Evolutionary conservation across 1,140 invertebrate genomes (phyloP).

Genomic region (Luehdorfia chinensis): DNA sequence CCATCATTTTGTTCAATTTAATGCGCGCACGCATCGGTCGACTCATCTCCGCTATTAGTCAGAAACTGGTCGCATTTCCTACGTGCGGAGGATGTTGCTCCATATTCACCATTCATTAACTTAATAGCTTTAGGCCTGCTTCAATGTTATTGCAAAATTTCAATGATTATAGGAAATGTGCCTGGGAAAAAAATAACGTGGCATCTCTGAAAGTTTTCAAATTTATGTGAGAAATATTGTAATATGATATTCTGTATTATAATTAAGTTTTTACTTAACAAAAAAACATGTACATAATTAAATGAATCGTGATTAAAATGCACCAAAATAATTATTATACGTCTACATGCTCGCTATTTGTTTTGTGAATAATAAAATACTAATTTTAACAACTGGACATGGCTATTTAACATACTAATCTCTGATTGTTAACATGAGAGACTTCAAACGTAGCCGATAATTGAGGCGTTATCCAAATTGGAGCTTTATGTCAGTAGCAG

Average conservation of each 20-base stretch:
- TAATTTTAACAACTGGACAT: slow-evolving; percentile 31
- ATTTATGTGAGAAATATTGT: slow-evolving; percentile 12
- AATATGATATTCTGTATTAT: too few relatives aligned
- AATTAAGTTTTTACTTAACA: too few relatives aligned
- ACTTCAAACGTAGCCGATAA: slow-evolving; percentile 43
- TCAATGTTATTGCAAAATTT: slow-evolving; percentile 57
- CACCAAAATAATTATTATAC: neutral
- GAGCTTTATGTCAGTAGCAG: slow-evolving; percentile 26
- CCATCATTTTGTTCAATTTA: slow-evolving; percentile 30
- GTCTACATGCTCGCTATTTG: slow-evolving; percentile 23
- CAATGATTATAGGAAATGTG: slow-evolving; percentile 29
- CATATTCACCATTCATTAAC: slow-evolving; percentile 62
- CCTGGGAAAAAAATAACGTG: slow-evolving; percentile 2
- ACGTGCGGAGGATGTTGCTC: slow-evolving; percentile 63
- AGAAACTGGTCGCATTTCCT: slow-evolving; percentile 65
- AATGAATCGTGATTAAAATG: too few relatives aligned
- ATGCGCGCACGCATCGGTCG: slow-evolving; percentile 27
- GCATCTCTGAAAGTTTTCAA: neutral
- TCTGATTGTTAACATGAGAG: slow-evolving; percentile 62
- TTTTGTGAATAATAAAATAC: slow-evolving; percentile 38
- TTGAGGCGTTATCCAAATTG: slow-evolving; percentile 18
- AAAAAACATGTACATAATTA: too few relatives aligned
- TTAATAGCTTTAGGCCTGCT: slow-evolving; percentile 51
- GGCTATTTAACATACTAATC: slow-evolving; percentile 61
- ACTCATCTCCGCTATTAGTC: slow-evolving; percentile 60